Percentiles rank a stretch among this genome's conserved stretches.
These are phyloP conservation scores for Tarsius wallacei DNA, from an alignment of 2,797 vertebrate genomes.

Conservation along the genomic window DNA sequence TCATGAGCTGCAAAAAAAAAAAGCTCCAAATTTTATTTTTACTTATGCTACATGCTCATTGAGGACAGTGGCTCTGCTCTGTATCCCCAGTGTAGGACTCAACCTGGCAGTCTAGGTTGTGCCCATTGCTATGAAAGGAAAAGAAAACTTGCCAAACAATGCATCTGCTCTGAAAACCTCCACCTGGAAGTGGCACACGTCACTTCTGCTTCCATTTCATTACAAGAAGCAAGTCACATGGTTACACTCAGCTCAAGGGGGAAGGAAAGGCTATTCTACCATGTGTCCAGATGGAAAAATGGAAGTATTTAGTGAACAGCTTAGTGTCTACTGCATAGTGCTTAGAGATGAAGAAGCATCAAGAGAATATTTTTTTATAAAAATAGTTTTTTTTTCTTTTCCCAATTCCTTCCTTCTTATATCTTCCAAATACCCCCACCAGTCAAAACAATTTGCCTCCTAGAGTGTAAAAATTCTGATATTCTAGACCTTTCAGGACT, in stretches of 20 bases:
- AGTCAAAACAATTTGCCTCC: neutral
- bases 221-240: neutral
- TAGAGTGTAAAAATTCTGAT: neutral
- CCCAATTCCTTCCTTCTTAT: neutral
- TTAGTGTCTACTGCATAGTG: too few relatives aligned
- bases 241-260: neutral
- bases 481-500: neutral
- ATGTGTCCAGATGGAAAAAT: neutral
- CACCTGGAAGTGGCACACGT: neutral
- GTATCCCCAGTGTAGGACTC: neutral
- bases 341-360: neutral
- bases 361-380: neutral
- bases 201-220: neutral
- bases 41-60: neutral
- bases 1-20: neutral
- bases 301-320: neutral
- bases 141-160: neutral
- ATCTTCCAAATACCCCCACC: neutral
- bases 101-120: neutral
- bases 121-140: neutral
- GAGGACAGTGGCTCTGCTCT: neutral
- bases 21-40: neutral
- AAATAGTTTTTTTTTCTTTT: neutral
- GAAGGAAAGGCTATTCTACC: neutral
- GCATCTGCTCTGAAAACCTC: neutral